A percentile compares a stretch with the other conserved stretches of the same genome.
phyloP scores from a whole-genome alignment of 2,888 invertebrate genomes.

The Ornithoptera priamus region DNA sequence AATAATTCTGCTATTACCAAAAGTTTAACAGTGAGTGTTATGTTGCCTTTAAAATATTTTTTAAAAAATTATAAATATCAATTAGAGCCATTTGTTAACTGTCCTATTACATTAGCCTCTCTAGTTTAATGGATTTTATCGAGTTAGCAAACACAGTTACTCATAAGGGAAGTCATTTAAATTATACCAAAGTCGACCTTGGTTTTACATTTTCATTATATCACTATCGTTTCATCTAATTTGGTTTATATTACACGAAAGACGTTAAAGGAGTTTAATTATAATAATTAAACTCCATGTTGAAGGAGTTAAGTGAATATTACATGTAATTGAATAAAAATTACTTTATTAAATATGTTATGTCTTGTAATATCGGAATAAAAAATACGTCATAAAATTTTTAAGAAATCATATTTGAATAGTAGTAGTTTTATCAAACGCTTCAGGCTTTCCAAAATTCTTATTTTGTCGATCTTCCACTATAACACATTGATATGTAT shows the following conservation, averaged over 20 bases:
- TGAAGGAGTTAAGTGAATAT: background rate
- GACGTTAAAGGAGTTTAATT: background rate
- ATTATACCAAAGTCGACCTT: background rate
- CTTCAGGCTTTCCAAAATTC: too few relatives aligned
- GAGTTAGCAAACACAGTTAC: background rate
- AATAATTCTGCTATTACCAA: too few relatives aligned
- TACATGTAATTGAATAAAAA: background rate
- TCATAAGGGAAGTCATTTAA: background rate
- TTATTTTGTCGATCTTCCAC: too few relatives aligned
- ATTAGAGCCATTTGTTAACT: background rate
- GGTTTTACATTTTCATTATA: conserved; percentile 1
- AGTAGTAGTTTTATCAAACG: too few relatives aligned
- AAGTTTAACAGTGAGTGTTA: too few relatives aligned
- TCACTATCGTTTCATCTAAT: background rate
- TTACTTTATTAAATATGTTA: background rate
- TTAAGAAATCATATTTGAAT: background rate
- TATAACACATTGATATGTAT: too few relatives aligned
- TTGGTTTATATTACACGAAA: background rate
- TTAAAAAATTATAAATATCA: too few relatives aligned
- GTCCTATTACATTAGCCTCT: background rate
- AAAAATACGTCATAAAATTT: background rate
- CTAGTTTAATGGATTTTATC: background rate
- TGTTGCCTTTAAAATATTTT: too few relatives aligned
- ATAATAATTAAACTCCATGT: background rate
- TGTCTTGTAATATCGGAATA: background rate